These are phyloP conservation scores for Diplazon laetatorius DNA, from an alignment of 2,888 invertebrate genomes.

Conservation along the genomic window DNA sequence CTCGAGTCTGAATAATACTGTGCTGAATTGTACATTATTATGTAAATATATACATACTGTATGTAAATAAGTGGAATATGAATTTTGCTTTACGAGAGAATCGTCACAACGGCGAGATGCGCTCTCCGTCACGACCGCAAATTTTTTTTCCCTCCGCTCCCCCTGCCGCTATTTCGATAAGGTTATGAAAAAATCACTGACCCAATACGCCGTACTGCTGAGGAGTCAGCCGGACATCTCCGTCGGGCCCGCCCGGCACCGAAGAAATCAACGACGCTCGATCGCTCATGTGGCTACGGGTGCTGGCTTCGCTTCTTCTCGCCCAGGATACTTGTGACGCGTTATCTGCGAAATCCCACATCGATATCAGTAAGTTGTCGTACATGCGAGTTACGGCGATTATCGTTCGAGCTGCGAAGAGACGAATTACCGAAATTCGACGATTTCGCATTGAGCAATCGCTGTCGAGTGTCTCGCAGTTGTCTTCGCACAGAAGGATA, in stretches of 20 bases:
- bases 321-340: slow-evolving; percentile 81
- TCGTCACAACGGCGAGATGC: not conserved
- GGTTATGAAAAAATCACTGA: slow-evolving; percentile 83
- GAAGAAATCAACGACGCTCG: slow-evolving; percentile 80
- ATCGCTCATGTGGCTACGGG: slow-evolving; percentile 80
- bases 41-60: slow-evolving; percentile 77
- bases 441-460: slow-evolving; percentile 75
- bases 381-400: too few species aligned
- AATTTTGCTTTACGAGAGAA: not conserved
- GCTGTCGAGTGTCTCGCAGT: slow-evolving; percentile 76
- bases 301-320: slow-evolving; percentile 79
- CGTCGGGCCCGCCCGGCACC: slow-evolving; percentile 82
- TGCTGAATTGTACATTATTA: slow-evolving; percentile 77
- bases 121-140: not conserved
- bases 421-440: slow-evolving; percentile 79
- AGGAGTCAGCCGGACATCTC: slow-evolving; percentile 89
- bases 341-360: slow-evolving; percentile 75
- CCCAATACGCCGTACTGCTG: slow-evolving; percentile 96
- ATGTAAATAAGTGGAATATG: slow-evolving; percentile 65
- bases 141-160: not conserved
- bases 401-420: not conserved
- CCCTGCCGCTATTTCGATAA: too few species aligned
- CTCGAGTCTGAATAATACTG: slow-evolving; percentile 60
- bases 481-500: slow-evolving; percentile 75
- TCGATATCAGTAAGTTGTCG: too few species aligned